Evolutionary conservation across 2,797 vertebrate genomes (phyloP), one percentile per base, ranked within the genome.

Genomic region (Pelobates cultripes): DNA sequence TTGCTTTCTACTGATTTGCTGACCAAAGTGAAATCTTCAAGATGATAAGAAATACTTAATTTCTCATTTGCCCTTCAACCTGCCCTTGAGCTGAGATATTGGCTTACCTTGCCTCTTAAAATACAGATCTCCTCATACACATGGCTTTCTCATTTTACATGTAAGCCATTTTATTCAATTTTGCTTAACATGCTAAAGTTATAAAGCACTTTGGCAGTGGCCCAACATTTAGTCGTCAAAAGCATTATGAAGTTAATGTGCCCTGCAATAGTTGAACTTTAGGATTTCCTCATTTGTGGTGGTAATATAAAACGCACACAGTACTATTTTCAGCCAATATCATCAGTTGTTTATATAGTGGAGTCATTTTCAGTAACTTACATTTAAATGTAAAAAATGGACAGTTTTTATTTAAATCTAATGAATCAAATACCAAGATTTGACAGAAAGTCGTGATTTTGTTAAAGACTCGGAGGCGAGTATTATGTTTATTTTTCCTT

Each of bases 161-260:
- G 44, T 47, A 60, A 67, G 74, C 53, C 72, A 61, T 60, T 80
- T 45, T 70, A 75, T 70, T 75, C 28, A 42, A 75, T 80, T 80
- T 75, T 60, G 72, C 64, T 75, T 69, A 75, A 75, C 72, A 75
- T 75, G 72, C 72, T 70, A 61, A 70, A 70, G 67, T 75, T 81
- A 81, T 42, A 61, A 63, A 63, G 67, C 55, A 75, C 43, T 70
- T 74, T 81, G 79, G 79, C 79, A 0, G 7, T 4, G 7, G 43
- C 61, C 73, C 73, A 75, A 71, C 42, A 43, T 45, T 13, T 44
- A 9, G 43, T 57, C 57, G n/a, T 13, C 43, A 45, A 69, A 75
- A 45, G 43, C 66, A 80, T 41, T 57, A 41, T 17, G 8, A n/a
- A 42, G 7, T 43, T 80, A 7, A 44, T 47, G n/a, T 63, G 71